Evolutionary conservation across 2,113 vertebrate genomes (phyloP).

Genomic region (Clupea harengus): DNA sequence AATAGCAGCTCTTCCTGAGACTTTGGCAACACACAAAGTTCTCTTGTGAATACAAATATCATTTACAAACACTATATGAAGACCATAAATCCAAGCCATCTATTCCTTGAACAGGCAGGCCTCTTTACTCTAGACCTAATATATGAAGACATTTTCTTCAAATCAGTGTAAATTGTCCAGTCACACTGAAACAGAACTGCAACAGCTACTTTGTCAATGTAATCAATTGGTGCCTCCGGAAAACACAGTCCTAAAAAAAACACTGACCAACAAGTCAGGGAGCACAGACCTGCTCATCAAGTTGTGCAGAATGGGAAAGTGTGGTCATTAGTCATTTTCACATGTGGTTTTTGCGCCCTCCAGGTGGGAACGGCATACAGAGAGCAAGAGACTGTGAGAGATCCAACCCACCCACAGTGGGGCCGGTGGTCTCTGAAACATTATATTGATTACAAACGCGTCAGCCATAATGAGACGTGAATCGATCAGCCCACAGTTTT

Average conservation of each 20-base stretch:
- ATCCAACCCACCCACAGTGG: slow-evolving; percentile 23
- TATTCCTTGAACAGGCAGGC: not conserved
- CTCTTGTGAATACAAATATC: not conserved
- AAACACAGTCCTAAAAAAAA: not conserved
- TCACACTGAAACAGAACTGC: not conserved
- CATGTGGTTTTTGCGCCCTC: not conserved
- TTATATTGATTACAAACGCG: slow-evolving; percentile 58
- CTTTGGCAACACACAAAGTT: not conserved
- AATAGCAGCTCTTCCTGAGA: not conserved
- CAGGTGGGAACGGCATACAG: not conserved
- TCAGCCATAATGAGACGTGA: slow-evolving; percentile 44
- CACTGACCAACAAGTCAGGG: not conserved
- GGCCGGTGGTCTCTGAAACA: slow-evolving; percentile 46
- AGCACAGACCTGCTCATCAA: not conserved
- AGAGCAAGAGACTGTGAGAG: not conserved
- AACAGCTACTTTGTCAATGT: not conserved
- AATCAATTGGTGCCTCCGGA: not conserved
- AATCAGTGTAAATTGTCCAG: not conserved
- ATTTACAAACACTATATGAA: not conserved
- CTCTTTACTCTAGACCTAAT: not conserved
- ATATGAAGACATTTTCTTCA: not conserved
- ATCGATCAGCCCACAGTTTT: slow-evolving; percentile 59
- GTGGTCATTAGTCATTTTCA: not conserved
- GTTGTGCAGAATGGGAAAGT: not conserved
- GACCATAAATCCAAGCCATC: not conserved